phyloP scores from a whole-genome alignment of 2,113 vertebrate genomes.

The Larimichthys crocea region DNA sequence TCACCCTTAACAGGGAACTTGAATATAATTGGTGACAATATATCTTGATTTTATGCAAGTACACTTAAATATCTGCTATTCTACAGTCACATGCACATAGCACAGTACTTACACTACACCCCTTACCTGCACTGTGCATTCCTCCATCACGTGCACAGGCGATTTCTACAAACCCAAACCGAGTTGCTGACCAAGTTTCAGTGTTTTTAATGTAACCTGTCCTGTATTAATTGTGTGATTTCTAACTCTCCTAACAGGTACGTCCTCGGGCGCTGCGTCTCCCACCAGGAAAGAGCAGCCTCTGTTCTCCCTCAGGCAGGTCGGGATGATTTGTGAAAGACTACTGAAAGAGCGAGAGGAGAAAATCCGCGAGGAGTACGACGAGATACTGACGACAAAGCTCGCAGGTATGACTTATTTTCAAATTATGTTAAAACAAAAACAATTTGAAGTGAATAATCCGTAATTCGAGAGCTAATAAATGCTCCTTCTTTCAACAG shows the following conservation, averaged over 20 bases:
- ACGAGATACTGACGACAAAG: slow-evolving; percentile 97
- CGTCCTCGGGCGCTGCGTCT: slow-evolving; percentile 89
- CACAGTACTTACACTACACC: no score
- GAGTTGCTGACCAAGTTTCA: background rate
- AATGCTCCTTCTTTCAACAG: slow-evolving; percentile 76
- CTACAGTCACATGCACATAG: no score
- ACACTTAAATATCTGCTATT: no score
- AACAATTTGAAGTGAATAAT: background rate
- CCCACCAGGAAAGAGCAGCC: slow-evolving; percentile 97
- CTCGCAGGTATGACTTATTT: slow-evolving; percentile 89
- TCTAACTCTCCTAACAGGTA: slow-evolving; percentile 75
- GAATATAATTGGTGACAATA: no score
- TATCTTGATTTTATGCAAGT: no score
- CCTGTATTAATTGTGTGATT: background rate
- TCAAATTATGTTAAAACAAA: no score
- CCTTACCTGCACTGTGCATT: no score
- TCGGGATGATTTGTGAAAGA: slow-evolving; percentile 99
- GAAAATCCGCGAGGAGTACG: slow-evolving; percentile 97
- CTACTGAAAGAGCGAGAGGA: slow-evolving; percentile 98
- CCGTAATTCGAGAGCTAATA: background rate
- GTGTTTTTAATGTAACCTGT: background rate
- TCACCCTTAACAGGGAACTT: background rate
- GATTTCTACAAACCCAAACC: background rate
- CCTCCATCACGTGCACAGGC: no score
- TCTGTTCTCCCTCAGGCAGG: slow-evolving; percentile 97